phyloP scores from a whole-genome alignment of 2,797 vertebrate species.

The Aselliscus stoliczkanus region DNA sequence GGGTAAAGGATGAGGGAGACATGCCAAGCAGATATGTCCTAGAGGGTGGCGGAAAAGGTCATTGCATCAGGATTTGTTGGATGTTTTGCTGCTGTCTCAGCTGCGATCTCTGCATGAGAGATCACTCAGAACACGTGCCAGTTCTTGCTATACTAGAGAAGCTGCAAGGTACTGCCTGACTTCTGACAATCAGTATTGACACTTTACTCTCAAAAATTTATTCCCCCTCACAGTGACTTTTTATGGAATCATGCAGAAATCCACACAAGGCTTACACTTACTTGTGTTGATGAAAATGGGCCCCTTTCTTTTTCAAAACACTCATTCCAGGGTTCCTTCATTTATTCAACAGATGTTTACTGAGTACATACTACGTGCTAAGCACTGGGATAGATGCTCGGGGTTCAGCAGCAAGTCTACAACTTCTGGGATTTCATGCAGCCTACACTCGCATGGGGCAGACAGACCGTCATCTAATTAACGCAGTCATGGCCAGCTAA shows the following conservation, averaged over 20 bases:
- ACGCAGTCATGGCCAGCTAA: background rate
- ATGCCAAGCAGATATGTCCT: background rate
- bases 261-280: background rate
- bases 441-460: background rate
- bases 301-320: background rate
- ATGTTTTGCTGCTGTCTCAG: background rate
- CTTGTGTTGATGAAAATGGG: background rate
- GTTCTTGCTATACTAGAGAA: background rate
- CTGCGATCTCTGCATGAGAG: no score
- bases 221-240: background rate
- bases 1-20: background rate
- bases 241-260: background rate
- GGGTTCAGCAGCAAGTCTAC: background rate
- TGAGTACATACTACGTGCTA: background rate
- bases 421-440: background rate
- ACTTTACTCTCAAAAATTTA: background rate
- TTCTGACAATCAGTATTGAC: background rate
- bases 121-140: accelerated
- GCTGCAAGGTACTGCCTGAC: background rate
- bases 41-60: background rate
- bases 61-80: background rate
- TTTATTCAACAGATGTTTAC: background rate
- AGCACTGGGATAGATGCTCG: background rate
- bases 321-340: background rate
- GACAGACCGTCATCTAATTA: background rate